Evolutionary conservation across 2,113 vertebrate species (phyloP).

Genomic region (Oryzias celebensis): DNA sequence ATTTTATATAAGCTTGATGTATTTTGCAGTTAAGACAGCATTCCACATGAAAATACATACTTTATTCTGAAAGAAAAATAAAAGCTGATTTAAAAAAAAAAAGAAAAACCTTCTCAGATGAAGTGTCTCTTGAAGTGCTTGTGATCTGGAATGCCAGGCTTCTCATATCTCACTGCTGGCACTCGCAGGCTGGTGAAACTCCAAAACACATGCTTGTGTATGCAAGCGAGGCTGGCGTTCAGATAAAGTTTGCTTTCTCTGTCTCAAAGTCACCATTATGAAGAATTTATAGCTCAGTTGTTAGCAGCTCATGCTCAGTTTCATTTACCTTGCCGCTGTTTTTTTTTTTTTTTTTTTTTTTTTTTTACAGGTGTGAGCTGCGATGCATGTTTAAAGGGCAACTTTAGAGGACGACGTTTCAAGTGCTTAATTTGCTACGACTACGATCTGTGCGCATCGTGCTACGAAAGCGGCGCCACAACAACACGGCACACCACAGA

Average conservation of each 20-base stretch:
- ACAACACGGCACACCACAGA: slow-evolving; percentile 98
- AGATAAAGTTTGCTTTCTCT: slow-evolving; percentile 14
- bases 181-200: slow-evolving; percentile 43
- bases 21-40: background rate
- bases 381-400: slow-evolving; percentile 99
- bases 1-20: background rate
- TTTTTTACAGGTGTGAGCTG: slow-evolving; percentile 95
- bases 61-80: slow-evolving; percentile 13
- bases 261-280: slow-evolving; percentile 3
- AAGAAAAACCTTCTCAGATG: slow-evolving; percentile 10
- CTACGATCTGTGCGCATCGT: slow-evolving; percentile 98
- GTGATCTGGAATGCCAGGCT: slow-evolving; percentile 31
- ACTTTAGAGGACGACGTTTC: slow-evolving; percentile 95
- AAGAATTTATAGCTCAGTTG: slow-evolving; percentile 38
- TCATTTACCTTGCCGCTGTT: no score
- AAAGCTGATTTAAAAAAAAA: background rate
- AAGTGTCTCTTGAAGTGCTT: slow-evolving; percentile 25
- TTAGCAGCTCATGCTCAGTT: slow-evolving; percentile 8
- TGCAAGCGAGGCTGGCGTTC: slow-evolving; percentile 24
- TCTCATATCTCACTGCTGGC: slow-evolving; percentile 32
- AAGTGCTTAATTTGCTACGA: slow-evolving; percentile 99
- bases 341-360: background rate
- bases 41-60: background rate
- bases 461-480: slow-evolving; percentile 98
- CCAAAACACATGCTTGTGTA: slow-evolving; percentile 42